Conservation (phyloP, 2,113 vertebrate genomes). For the Micronycteris hirsuta region DNA sequence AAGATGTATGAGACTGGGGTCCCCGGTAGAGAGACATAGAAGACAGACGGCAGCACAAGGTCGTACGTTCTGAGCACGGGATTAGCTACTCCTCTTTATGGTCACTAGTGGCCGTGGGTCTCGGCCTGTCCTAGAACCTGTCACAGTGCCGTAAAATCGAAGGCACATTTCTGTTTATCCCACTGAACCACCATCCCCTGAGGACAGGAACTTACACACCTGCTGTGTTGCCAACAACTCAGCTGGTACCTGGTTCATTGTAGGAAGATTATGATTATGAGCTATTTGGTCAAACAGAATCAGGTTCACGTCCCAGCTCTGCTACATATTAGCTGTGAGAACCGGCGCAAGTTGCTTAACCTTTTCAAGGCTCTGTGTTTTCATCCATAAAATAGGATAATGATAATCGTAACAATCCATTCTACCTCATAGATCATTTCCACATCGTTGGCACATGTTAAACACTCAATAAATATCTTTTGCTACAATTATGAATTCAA, state of each 20-base stretch:
- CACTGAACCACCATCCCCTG: not conserved
- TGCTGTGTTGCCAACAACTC: not conserved
- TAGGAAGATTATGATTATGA: not conserved
- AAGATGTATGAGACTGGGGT: not conserved
- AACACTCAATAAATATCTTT: not conserved
- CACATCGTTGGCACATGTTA: not conserved
- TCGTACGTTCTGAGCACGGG: not conserved
- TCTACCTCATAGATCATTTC: not conserved
- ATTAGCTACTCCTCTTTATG: not conserved
- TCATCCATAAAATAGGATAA: conserved; percentile 5
- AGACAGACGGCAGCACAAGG: not conserved
- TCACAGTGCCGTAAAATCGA: not conserved
- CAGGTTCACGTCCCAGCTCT: not conserved
- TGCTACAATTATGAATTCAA: not conserved
- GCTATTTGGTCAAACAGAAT: not conserved
- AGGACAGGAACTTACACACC: not conserved
- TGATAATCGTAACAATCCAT: not conserved
- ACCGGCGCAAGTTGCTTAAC: not conserved
- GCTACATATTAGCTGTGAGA: not conserved
- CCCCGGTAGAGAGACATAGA: not conserved
- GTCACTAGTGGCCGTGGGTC: not conserved
- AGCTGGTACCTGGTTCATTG: not conserved
- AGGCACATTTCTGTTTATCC: not conserved
- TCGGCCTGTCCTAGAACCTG: not conserved
- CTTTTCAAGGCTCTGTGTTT: not conserved